Evolutionary conservation across 2,797 vertebrate species (phyloP).

Genomic region (Varecia variegata): DNA sequence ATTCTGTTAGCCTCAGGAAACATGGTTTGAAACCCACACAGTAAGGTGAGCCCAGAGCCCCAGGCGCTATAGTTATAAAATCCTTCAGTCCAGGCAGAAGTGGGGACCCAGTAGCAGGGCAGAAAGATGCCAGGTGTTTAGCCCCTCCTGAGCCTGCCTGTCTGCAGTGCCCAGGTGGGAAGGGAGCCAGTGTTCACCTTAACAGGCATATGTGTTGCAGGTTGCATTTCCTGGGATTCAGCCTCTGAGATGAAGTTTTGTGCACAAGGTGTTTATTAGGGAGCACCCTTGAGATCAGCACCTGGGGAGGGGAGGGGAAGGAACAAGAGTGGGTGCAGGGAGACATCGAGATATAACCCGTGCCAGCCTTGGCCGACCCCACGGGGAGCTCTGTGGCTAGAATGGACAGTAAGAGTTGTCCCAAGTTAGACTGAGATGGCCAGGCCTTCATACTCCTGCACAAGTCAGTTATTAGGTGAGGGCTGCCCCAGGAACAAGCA

Average conservation of each 20-base stretch:
- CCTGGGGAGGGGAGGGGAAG: neutral
- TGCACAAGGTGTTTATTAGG: neutral
- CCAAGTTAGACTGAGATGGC: neutral
- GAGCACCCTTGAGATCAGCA: neutral
- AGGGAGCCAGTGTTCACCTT: neutral
- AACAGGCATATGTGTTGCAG: fast-evolving
- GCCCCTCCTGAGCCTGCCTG: neutral
- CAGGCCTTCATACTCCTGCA: neutral
- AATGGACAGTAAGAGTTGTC: neutral
- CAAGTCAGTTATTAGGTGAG: neutral
- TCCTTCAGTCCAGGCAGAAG: neutral
- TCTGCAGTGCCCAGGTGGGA: neutral
- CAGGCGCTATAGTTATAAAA: neutral
- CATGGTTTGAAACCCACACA: neutral
- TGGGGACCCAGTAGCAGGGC: neutral
- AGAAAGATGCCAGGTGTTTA: neutral
- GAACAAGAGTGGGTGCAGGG: neutral
- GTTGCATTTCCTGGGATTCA: neutral
- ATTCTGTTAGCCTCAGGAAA: neutral
- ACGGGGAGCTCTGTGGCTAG: neutral
- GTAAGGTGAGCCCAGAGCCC: neutral
- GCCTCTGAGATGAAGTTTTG: neutral
- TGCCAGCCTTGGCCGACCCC: neutral
- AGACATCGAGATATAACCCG: neutral
- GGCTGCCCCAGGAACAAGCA: neutral